Base-by-base conservation (phyloP, 2,797 vertebrate species). In the Sebastes trivittatus region DNA sequence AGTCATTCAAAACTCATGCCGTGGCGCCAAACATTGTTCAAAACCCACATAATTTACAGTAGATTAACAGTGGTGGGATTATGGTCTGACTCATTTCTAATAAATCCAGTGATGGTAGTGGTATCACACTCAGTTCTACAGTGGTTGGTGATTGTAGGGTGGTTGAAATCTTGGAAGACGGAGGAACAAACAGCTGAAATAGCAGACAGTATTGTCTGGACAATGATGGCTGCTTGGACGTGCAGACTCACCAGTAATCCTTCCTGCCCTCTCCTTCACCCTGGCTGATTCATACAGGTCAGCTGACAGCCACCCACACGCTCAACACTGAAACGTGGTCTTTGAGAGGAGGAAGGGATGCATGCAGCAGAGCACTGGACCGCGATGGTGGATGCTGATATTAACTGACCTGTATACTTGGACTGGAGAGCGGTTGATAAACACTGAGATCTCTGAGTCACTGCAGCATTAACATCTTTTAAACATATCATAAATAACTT, bases 201-300 rank as follows among this genome's bases (percentile, higher is more conserved):
- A 62, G 70, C 29, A 36, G 30, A 32, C 16, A 46, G 42, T 18
- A 7, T 0, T 18, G 42, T 46, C 42, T 46, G 42, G 42, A 52
- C 27, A 30, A 42, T 11, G n/a, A 74, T 3, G 75, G 38, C 25
- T 1, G 25, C 65, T 36, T 66, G 63, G 55, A 16, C n/a, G 75
- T 78, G 62, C 60, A 36, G 29, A 34, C 55, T 77, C 29, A 54
- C 32, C 69, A 32, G 27, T 80, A 71, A 65, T 86, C 75, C 72
- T 8, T 54, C 55, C 23, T 88, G 80, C 61, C 78, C 75, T 76
- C 55, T 27, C 56, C 74, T 75, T 83, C 75, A 83, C 77, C 72
- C 69, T 25, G 78, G 73, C 66, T 79, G 67, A 89, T 65, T 86
- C 81, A 83, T 49, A 58, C 23, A 82, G 76, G 86, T 90, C 87